Conservation (phyloP, 2,113 vertebrate species). For the Tragulus kanchil region DNA sequence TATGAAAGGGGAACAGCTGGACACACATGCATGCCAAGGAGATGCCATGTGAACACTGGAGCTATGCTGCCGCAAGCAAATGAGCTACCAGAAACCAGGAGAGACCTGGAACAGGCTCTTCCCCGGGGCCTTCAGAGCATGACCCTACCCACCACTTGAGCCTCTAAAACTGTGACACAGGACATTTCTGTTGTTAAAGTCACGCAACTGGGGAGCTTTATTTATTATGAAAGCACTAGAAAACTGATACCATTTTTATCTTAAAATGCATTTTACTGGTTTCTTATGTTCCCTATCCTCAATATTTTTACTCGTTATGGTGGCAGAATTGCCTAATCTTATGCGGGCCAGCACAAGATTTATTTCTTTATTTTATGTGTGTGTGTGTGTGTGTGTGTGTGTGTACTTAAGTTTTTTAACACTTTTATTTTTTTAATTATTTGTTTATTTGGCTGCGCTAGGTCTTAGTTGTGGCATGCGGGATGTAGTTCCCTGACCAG, state of each 20-base stretch:
- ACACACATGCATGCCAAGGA: neutral
- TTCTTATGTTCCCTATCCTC: neutral
- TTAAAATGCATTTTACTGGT: neutral
- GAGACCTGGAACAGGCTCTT: neutral
- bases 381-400: too few relatives aligned
- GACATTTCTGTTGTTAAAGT: neutral
- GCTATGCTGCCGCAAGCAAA: neutral
- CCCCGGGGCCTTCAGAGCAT: neutral
- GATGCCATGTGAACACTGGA: neutral
- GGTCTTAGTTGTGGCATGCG: too few relatives aligned
- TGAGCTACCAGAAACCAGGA: neutral
- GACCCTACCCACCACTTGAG: neutral
- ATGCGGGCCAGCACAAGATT: neutral
- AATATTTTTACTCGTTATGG: neutral
- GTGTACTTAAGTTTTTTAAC: too few relatives aligned
- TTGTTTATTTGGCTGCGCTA: too few relatives aligned
- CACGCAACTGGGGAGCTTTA: neutral
- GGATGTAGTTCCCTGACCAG: too few relatives aligned
- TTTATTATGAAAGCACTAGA: neutral
- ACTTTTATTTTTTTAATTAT: too few relatives aligned
- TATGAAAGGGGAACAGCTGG: neutral
- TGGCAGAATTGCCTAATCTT: neutral
- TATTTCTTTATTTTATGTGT: neutral
- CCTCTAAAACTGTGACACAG: neutral
- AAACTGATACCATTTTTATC: neutral